A percentile compares a stretch with the other conserved stretches of the same genome.
Conservation (phyloP, 2,797 vertebrate genomes). For the Meriones psammophilus region DNA sequence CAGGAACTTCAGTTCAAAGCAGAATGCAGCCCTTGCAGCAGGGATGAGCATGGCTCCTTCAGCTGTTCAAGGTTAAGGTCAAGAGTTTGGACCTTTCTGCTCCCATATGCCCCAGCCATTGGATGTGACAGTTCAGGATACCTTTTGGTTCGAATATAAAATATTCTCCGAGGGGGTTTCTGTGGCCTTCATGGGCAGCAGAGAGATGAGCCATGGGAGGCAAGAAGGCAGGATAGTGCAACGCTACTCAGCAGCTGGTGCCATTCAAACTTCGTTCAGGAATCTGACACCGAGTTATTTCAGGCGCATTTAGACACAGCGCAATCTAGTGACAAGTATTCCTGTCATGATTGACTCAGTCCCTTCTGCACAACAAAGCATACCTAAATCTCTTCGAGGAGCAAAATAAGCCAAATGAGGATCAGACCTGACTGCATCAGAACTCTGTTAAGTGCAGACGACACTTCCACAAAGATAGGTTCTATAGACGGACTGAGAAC, state of each 20-base stretch:
- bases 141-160: background rate
- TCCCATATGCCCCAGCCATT: accelerated
- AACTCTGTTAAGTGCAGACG: no score
- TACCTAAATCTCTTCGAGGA: background rate
- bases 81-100: background rate
- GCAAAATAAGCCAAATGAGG: background rate
- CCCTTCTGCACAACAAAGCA: background rate
- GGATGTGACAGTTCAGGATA: background rate
- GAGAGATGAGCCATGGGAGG: background rate
- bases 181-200: background rate
- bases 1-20: background rate
- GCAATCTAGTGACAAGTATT: background rate
- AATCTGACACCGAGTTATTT: background rate
- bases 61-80: background rate
- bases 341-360: background rate
- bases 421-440: background rate
- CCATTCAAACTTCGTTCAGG: background rate
- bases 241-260: background rate
- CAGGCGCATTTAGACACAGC: background rate
- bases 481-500: background rate
- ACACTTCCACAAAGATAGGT: background rate
- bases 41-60: accelerated
- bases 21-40: accelerated
- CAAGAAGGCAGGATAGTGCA: no score
- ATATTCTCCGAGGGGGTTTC: background rate